Percentiles rank a stretch among this genome's conserved stretches.
Evolutionary conservation across 1,140 invertebrate species (phyloP).

Genomic region (Agrilus planipennis): DNA sequence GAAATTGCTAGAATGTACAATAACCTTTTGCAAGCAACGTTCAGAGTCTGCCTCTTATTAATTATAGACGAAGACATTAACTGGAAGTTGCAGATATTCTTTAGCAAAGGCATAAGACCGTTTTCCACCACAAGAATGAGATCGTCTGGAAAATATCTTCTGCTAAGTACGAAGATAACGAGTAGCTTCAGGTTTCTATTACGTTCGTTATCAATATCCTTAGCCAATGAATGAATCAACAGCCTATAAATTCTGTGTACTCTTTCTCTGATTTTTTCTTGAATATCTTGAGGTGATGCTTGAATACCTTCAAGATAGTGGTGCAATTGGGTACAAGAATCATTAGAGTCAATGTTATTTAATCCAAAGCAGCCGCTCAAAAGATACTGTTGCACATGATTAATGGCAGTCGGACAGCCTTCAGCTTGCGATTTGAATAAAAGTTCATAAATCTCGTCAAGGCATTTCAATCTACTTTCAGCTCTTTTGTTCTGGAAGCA

Average conservation of each 20-base stretch:
- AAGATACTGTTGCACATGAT: conserved; percentile 42
- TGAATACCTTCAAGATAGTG: conserved; percentile 41
- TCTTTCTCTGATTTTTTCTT: conserved; percentile 33
- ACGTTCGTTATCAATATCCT: conserved; percentile 13
- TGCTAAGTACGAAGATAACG: conserved; percentile 45
- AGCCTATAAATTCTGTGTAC: conserved; percentile 36
- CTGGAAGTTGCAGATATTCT: conserved; percentile 25
- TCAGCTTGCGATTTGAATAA: conserved; percentile 17
- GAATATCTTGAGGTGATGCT: conserved; percentile 30
- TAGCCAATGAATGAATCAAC: conserved; percentile 5
- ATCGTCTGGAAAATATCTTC: conserved; percentile 40
- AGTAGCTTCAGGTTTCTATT: conserved; percentile 32
- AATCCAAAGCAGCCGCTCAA: conserved; percentile 48
- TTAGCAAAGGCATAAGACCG: conserved; percentile 39
- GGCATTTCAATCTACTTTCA: conserved; percentile 36
- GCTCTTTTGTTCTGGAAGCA: conserved; percentile 37
- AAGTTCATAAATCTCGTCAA: conserved; percentile 37
- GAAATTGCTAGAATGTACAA: conserved; percentile 46
- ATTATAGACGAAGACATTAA: conserved; percentile 7
- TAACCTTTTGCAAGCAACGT: conserved; percentile 35
- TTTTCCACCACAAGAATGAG: conserved; percentile 45
- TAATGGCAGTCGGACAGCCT: conserved; percentile 15
- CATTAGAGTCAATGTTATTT: conserved; percentile 31
- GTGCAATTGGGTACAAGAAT: conserved; percentile 30
- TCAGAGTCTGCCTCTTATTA: conserved; percentile 15